A percentile compares a stretch with the other conserved stretches of the same genome.
Evolutionary conservation across 1,140 invertebrate genomes (phyloP).

Genomic region (Metopolophium dirhodum): DNA sequence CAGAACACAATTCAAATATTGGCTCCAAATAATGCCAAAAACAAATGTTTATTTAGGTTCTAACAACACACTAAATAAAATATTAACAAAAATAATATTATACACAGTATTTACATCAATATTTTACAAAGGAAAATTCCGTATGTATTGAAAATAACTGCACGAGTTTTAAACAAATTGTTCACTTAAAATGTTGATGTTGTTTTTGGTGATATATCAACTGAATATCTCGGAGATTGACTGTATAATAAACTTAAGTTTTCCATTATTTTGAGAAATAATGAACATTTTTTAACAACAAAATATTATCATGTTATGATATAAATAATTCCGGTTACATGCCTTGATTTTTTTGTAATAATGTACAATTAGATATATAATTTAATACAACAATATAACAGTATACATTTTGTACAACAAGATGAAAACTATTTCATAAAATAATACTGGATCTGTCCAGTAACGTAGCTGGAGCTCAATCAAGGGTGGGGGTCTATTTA

Average conservation of each 20-base stretch:
- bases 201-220: not conserved
- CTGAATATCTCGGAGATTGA: not conserved
- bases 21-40: not conserved
- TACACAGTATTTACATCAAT: not conserved
- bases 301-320: not conserved
- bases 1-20: not conserved
- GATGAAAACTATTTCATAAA: not conserved
- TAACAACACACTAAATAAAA: not conserved
- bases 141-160: not conserved
- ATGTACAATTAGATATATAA: not conserved
- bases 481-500: too few species aligned
- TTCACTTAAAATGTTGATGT: not conserved
- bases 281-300: not conserved
- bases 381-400: not conserved
- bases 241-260: not conserved
- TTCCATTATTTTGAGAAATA: not conserved
- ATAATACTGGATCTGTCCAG: not conserved
- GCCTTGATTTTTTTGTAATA: not conserved
- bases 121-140: not conserved
- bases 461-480: too few species aligned
- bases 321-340: not conserved
- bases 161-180: not conserved
- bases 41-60: not conserved
- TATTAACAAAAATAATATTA: not conserved
- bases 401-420: not conserved